phyloP scores from a whole-genome alignment of 1,140 invertebrate species.

The Orussus abietinus region DNA sequence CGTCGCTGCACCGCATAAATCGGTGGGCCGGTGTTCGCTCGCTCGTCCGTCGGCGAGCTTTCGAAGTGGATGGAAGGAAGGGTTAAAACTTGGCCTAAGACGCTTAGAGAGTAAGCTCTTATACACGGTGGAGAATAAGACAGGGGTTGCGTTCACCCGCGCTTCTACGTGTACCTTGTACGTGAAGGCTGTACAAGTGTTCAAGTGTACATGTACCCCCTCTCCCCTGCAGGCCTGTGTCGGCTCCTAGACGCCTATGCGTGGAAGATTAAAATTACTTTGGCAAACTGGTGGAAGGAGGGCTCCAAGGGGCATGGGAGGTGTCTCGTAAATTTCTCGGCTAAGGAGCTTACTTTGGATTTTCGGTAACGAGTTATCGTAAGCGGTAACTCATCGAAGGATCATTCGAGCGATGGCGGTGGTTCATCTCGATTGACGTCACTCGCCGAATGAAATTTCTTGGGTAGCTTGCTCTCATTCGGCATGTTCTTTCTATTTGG shows the following conservation, averaged over 20 bases:
- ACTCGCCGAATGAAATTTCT: no score
- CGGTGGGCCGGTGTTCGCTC: no score
- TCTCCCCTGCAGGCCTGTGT: conserved; percentile 1
- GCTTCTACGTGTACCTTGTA: no score
- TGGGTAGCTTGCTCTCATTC: no score
- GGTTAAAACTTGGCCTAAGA: conserved; percentile 53
- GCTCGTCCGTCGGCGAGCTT: no score
- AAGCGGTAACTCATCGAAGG: conserved; percentile 36
- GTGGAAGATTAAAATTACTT: conserved; percentile 53
- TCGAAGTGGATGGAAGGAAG: conserved; percentile 29
- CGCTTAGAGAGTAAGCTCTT: conserved; percentile 51
- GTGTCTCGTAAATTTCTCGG: conserved; percentile 50
- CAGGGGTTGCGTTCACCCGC: conserved; percentile 26
- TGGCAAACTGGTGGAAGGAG: conserved; percentile 35
- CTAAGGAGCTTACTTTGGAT: conserved; percentile 55
- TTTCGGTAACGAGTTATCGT: conserved; percentile 52
- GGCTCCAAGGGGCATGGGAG: no score
- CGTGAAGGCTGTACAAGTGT: conserved; percentile 14
- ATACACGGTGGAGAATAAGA: conserved; percentile 47
- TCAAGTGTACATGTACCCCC: conserved; percentile 18
- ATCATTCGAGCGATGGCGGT: no score
- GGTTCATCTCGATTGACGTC: no score
- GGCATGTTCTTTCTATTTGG: no score
- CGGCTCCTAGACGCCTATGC: conserved; percentile 27
- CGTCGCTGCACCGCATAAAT: no score